Evolutionary conservation across 2,113 vertebrate species (phyloP).

Genomic region (Isurus oxyrinchus): DNA sequence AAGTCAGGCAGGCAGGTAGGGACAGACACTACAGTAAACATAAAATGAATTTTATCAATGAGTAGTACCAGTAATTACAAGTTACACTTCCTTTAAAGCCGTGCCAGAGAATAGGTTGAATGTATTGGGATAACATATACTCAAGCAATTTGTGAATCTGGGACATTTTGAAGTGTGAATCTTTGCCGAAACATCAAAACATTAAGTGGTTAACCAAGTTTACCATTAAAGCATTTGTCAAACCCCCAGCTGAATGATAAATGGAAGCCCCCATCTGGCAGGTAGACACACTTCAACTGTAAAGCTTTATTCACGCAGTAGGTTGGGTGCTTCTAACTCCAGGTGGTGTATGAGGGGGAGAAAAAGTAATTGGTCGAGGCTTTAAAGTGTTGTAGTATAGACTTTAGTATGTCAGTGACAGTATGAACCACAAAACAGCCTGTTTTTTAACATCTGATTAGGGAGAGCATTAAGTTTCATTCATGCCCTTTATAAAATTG

Average conservation of each 20-base stretch:
- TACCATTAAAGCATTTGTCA: conserved; percentile 19
- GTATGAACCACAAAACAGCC: background rate
- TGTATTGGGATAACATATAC: background rate
- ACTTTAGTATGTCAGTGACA: background rate
- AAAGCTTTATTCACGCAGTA: background rate
- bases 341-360: background rate
- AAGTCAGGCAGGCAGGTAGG: background rate
- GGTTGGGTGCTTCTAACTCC: background rate
- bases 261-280: background rate
- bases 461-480: background rate
- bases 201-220: background rate
- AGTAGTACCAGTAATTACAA: background rate
- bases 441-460: background rate
- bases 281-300: background rate
- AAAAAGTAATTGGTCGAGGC: background rate
- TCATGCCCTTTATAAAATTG: background rate
- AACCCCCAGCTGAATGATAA: background rate
- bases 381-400: conserved; percentile 5
- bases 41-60: background rate
- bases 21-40: background rate
- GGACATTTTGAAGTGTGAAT: background rate
- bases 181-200: background rate
- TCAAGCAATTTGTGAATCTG: background rate
- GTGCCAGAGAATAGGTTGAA: background rate
- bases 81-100: background rate